These are phyloP conservation scores for Eupithecia insigniata DNA, from an alignment of 2,888 invertebrate genomes.

Conservation along the genomic window DNA sequence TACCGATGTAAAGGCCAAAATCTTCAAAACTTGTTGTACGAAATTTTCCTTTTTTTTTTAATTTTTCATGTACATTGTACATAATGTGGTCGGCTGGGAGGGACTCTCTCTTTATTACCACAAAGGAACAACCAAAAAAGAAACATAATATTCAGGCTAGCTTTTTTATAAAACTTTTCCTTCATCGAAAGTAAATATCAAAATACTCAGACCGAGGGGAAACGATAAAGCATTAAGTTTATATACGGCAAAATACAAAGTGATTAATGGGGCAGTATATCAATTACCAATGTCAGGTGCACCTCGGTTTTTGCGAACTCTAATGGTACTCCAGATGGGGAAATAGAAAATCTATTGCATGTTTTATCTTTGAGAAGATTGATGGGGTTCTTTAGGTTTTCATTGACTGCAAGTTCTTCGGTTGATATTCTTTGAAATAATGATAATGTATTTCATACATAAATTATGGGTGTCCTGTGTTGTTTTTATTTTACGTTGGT, in stretches of 20 bases:
- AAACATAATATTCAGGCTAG: neutral
- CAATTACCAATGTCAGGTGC: constrained; percentile 79
- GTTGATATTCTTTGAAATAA: constrained; percentile 7
- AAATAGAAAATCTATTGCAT: constrained; percentile 57
- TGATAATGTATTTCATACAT: constrained; percentile 5
- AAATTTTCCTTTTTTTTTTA: too few relatives aligned
- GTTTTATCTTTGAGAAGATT: constrained; percentile 56
- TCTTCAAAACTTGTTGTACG: too few relatives aligned
- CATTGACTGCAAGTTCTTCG: constrained; percentile 15
- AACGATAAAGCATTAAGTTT: constrained; percentile 51
- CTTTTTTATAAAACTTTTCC: neutral
- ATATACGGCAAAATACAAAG: constrained; percentile 60
- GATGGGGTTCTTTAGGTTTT: constrained; percentile 43
- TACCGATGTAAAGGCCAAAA: too few relatives aligned
- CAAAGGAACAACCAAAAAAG: too few relatives aligned
- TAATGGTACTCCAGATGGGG: constrained; percentile 58
- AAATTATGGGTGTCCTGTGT: too few relatives aligned
- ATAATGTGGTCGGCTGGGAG: too few relatives aligned
- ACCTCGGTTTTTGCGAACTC: constrained; percentile 66
- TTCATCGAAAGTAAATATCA: constrained; percentile 18
- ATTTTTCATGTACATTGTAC: too few relatives aligned
- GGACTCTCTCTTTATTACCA: too few relatives aligned
- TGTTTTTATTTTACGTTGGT: neutral
- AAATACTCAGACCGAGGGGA: constrained; percentile 28
- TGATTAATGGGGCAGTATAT: constrained; percentile 78